A percentile compares a stretch with the other conserved stretches of the same genome.
Conservation (phyloP, 2,797 vertebrate species). For the Sebastes glaucus region DNA sequence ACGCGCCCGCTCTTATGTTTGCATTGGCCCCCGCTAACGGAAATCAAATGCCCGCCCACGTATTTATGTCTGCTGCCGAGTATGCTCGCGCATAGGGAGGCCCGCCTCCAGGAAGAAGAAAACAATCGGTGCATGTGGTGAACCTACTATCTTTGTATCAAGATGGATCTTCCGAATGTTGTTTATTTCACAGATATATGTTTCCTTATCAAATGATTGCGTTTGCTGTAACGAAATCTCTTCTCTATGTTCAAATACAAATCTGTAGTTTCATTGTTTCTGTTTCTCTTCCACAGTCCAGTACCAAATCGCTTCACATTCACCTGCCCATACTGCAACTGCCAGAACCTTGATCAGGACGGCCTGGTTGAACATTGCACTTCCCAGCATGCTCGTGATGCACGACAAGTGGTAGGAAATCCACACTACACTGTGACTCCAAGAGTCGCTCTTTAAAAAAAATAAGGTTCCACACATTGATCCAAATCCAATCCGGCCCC, state of each 20-base stretch:
- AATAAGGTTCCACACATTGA: not conserved
- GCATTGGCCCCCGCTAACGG: not conserved
- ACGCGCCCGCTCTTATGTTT: accelerated
- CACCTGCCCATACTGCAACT: constrained; percentile 93
- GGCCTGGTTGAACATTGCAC: constrained; percentile 96
- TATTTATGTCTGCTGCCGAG: not conserved
- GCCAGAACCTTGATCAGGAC: constrained; percentile 96
- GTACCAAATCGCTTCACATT: constrained; percentile 97
- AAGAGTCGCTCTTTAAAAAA: not conserved
- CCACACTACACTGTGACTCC: not conserved
- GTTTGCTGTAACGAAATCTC: not conserved
- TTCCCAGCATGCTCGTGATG: constrained; percentile 87
- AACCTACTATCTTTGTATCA: not conserved
- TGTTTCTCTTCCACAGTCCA: constrained; percentile 76
- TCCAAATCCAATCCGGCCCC: not conserved
- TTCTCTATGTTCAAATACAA: not conserved
- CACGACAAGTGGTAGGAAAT: constrained; percentile 90
- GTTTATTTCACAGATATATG: not conserved
- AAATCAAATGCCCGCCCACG: not conserved
- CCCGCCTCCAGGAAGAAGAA: not conserved
- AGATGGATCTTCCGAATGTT: not conserved
- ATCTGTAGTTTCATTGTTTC: not conserved
- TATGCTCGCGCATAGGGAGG: not conserved
- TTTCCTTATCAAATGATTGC: not conserved
- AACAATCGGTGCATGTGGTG: not conserved